Percentiles rank a stretch among this genome's conserved stretches.
phyloP scores from a whole-genome alignment of 2,888 invertebrate genomes.

The Caenorhabditis angaria region DNA sequence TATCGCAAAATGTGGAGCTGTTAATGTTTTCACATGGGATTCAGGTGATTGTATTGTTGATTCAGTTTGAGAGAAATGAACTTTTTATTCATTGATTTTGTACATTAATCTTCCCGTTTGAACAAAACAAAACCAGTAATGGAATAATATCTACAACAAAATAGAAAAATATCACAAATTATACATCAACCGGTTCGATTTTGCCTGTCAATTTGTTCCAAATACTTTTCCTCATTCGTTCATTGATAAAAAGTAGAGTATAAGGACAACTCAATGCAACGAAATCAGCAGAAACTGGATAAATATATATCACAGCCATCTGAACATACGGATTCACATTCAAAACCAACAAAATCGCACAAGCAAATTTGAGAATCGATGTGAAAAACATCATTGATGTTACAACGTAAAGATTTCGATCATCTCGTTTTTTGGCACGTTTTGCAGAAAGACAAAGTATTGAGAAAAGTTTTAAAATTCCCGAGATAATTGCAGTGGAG shows the following conservation, averaged over 20 bases:
- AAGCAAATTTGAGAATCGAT: constrained; percentile 6
- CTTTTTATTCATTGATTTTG: no score
- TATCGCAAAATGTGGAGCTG: constrained; percentile 73
- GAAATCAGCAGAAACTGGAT: constrained; percentile 11
- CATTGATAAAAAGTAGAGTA: constrained; percentile 4
- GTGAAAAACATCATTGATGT: constrained; percentile 5
- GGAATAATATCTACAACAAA: no score
- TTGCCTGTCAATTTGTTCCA: neutral
- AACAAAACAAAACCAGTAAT: no score
- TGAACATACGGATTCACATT: neutral
- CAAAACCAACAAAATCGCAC: constrained; percentile 3
- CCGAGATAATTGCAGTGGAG: neutral
- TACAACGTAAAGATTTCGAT: constrained; percentile 9
- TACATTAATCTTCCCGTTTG: no score
- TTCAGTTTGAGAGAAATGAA: neutral
- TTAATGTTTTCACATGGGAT: constrained; percentile 73
- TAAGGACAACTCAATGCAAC: constrained; percentile 11
- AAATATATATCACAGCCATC: neutral
- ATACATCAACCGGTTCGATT: neutral
- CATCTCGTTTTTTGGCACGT: neutral
- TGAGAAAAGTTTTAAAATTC: neutral
- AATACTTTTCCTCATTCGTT: constrained; percentile 6
- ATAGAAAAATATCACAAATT: neutral
- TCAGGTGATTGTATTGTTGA: constrained; percentile 33
- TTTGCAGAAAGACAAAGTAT: neutral